phyloP scores from a whole-genome alignment of 2,113 vertebrate genomes.

The Thomomys bottae region DNA sequence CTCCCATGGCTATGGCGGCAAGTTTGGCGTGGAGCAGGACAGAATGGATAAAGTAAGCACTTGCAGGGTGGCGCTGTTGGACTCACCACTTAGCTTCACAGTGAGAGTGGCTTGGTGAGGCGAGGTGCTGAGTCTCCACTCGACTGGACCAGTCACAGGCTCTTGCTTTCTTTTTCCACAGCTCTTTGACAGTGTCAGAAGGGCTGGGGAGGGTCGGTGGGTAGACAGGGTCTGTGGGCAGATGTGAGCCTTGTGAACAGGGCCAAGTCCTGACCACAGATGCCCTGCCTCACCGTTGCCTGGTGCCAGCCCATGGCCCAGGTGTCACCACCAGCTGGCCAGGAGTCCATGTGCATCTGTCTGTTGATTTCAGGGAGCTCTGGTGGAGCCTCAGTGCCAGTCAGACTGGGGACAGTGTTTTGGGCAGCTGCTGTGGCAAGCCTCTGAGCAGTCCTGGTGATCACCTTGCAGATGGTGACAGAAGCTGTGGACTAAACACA shows the following conservation, averaged over 20 bases:
- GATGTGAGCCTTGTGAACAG: neutral
- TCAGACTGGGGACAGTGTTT: accelerated
- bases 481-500: accelerated
- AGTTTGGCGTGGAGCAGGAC: constrained; percentile 95
- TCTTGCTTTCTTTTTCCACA: neutral
- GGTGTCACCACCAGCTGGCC: accelerated
- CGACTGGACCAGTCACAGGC: too few species aligned
- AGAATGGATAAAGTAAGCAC: constrained; percentile 95
- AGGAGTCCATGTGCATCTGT: accelerated
- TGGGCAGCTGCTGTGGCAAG: accelerated
- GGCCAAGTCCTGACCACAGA: accelerated
- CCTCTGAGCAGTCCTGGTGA: accelerated
- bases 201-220: neutral
- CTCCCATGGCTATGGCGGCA: constrained; percentile 96
- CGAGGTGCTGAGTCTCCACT: too few species aligned
- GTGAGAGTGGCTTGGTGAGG: too few species aligned
- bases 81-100: neutral
- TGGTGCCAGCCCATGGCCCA: accelerated
- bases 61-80: accelerated
- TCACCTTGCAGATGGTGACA: neutral
- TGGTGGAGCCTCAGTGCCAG: accelerated
- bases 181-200: neutral
- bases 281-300: accelerated
- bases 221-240: neutral
- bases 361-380: accelerated